Conservation (phyloP, 2,113 vertebrate species). For the Tylochromis polylepis region DNA sequence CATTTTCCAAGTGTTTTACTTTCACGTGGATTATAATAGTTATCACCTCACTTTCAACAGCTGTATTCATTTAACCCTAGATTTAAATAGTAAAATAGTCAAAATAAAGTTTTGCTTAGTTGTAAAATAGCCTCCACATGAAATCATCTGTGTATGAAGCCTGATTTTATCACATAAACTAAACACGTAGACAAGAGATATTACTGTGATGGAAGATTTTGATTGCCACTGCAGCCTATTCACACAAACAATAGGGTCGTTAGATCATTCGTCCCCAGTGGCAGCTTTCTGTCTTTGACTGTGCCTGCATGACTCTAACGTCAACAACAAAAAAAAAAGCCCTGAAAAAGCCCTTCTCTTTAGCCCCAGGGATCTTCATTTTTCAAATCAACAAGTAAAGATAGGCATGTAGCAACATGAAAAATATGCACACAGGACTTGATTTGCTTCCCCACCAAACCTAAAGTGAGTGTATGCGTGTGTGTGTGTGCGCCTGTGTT, state of each 20-base stretch:
- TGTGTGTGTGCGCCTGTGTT: conserved; percentile 5
- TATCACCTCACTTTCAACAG: not conserved
- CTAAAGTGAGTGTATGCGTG: conserved; percentile 8
- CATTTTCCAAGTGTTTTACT: not conserved
- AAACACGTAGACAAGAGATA: not conserved
- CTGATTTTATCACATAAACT: not conserved
- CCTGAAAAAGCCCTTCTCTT: conserved; percentile 40
- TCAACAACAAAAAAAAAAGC: conserved; percentile 9
- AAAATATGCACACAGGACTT: conserved; percentile 72
- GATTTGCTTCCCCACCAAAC: conserved; percentile 49
- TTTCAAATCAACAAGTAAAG: conserved; percentile 59
- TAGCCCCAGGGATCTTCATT: conserved; percentile 61
- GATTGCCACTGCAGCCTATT: not conserved
- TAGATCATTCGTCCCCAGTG: not conserved
- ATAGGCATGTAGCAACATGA: conserved; percentile 75
- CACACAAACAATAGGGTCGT: not conserved
- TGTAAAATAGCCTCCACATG: not conserved
- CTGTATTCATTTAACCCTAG: not conserved
- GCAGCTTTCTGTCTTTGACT: not conserved
- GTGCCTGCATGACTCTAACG: conserved; percentile 15
- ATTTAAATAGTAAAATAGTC: not conserved
- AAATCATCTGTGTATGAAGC: not conserved
- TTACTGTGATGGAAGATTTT: not conserved
- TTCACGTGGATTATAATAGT: not conserved
- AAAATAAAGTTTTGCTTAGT: not conserved